These are phyloP conservation scores for Nixonia krombeini DNA, from an alignment of 1,140 invertebrate species.

Conservation along the genomic window DNA sequence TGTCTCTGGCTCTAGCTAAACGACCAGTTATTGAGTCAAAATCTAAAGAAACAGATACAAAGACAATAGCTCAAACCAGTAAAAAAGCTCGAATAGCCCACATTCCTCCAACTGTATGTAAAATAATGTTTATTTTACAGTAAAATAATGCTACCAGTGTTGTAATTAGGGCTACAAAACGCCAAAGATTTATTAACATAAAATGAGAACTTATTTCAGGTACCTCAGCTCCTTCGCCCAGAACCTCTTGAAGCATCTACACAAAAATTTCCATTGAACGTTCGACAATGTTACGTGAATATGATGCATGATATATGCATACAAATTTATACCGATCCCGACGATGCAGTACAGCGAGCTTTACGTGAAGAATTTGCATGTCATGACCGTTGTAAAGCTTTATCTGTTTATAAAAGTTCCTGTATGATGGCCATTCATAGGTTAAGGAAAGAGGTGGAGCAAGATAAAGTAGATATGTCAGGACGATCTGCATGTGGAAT, in stretches of 20 bases:
- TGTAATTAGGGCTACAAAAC: no score
- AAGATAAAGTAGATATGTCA: constrained; percentile 65
- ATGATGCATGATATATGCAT: constrained; percentile 89
- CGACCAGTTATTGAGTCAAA: constrained; percentile 71
- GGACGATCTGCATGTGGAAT: constrained; percentile 55
- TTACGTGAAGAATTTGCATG: constrained; percentile 84
- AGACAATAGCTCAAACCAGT: constrained; percentile 78
- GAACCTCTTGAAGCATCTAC: constrained; percentile 79
- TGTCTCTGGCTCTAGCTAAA: constrained; percentile 74
- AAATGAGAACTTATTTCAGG: no score
- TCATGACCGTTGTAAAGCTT: constrained; percentile 83
- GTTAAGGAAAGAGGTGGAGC: constrained; percentile 77
- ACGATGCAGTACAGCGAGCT: constrained; percentile 77
- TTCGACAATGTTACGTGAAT: constrained; percentile 88
- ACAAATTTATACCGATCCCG: constrained; percentile 79
- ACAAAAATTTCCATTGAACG: constrained; percentile 86
- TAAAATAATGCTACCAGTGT: no score
- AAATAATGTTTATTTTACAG: constrained; percentile 12
- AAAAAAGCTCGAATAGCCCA: constrained; percentile 82
- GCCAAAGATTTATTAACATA: no score
- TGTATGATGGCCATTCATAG: constrained; percentile 85
- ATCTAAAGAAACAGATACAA: constrained; percentile 60
- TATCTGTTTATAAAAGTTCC: constrained; percentile 88
- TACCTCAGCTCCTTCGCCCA: constrained; percentile 70
- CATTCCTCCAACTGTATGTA: constrained; percentile 72